Conservation (phyloP, 2,797 vertebrate species). For the Sebastolobus alascanus region DNA sequence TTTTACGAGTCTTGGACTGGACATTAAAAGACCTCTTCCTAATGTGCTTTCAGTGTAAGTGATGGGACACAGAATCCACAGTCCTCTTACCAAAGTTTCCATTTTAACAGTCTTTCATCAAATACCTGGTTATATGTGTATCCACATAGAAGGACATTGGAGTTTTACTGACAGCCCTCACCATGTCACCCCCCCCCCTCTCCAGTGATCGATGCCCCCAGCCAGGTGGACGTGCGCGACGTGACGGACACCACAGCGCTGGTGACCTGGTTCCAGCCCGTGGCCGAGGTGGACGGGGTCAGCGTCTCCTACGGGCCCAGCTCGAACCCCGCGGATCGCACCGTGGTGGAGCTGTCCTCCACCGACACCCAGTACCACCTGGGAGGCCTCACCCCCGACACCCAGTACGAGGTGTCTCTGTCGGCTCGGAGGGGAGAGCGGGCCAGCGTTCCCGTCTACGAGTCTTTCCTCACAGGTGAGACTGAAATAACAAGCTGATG, state of each 20-base stretch:
- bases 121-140: not conserved
- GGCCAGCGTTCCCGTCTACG: conserved; percentile 88
- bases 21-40: not conserved
- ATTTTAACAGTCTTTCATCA: not conserved
- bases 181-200: not conserved
- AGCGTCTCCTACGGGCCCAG: conserved; percentile 90
- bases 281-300: conserved; percentile 91
- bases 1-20: not conserved
- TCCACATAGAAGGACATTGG: not conserved
- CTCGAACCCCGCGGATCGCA: conserved; percentile 84
- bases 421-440: conserved; percentile 87
- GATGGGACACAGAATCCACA: not conserved
- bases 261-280: conserved; percentile 94
- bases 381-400: conserved; percentile 90
- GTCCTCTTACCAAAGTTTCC: not conserved
- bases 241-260: conserved; percentile 93
- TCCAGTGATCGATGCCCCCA: conserved; percentile 93
- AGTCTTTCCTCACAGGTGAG: conserved; percentile 93
- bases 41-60: not conserved
- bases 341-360: conserved; percentile 87
- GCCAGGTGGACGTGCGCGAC: conserved; percentile 92
- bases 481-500: not conserved
- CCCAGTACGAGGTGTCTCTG: conserved; percentile 92
- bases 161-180: not conserved
- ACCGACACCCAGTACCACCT: conserved; percentile 94